Evolutionary conservation across 1,140 invertebrate species (phyloP), one percentile per base, ranked within the genome.

Genomic region (Drosophila kohkoa): DNA sequence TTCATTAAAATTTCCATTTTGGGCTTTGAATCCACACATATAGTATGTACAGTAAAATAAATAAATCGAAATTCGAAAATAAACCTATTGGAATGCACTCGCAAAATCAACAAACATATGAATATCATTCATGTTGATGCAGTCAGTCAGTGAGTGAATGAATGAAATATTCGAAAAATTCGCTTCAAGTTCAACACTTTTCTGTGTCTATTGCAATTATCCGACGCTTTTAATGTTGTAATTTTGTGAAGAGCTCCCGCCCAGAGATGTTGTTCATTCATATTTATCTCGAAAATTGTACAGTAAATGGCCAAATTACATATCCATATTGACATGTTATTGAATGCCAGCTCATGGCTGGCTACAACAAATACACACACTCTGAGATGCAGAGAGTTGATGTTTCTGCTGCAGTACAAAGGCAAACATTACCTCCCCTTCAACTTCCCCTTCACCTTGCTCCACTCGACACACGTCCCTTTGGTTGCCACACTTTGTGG

Each of bases 401-500:
- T 68, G 48, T 16, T 46, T 41, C 41, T 38, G 55, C 55, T 48
- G 28, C 58, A 73, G 63, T 59, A 48, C 49, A 10, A 74, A 68
- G 45, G 64, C 48, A 74, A 77, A 75, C 65, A 73, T 59, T 45
- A 46, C 20, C 20, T 25, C 58, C 15, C 43, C 25, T 60, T 11
- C 10, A 8, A 28, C 3, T 30, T 13, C 2, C 6, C 48, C 38
- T 38, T n/a, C 45, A 10, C 3, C 11, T 3, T 51, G 10, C 20
- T 25, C 20, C 20, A n/a, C 48, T 55, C 48, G 48, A 13, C 13
- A 67, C 41, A 46, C 38, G 48, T 72, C 68, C 55, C 68, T 62
- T 72, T 55, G 54, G 60, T 55, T 55, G 63, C 67, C 64, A 77
- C 77, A 79, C 60, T 78, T 75, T 79, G 74, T 76, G 77, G 77